These are phyloP conservation scores for Drosophila merina DNA, from an alignment of 2,888 invertebrate species.

Conservation along the genomic window DNA sequence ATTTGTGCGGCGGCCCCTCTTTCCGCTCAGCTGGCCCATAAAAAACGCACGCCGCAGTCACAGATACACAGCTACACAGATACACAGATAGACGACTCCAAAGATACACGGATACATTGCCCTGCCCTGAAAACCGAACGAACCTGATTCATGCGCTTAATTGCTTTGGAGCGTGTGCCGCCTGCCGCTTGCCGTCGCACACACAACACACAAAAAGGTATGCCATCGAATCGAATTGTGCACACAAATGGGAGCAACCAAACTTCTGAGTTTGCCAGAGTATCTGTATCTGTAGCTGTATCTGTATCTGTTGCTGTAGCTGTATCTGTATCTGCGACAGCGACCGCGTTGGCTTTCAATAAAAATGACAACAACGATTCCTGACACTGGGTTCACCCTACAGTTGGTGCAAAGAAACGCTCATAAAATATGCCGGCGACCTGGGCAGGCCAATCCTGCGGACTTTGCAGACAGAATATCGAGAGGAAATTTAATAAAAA, in stretches of 20 bases:
- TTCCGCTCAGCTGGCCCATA: slow-evolving; percentile 7
- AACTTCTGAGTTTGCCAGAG: slow-evolving; percentile 56
- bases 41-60: slow-evolving; percentile 46
- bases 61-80: slow-evolving; percentile 37
- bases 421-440: slow-evolving; percentile 59
- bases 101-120: slow-evolving; percentile 42
- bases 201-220: slow-evolving; percentile 60
- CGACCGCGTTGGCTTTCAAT: slow-evolving; percentile 56
- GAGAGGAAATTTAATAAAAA: slow-evolving; percentile 57
- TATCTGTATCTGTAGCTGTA: slow-evolving; percentile 24
- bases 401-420: slow-evolving; percentile 31
- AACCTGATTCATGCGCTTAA: slow-evolving; percentile 81
- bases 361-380: slow-evolving; percentile 70
- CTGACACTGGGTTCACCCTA: slow-evolving; percentile 51
- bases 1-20: slow-evolving; percentile 13
- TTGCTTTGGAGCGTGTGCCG: slow-evolving; percentile 79
- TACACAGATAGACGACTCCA: slow-evolving; percentile 26
- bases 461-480: slow-evolving; percentile 48
- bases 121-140: slow-evolving; percentile 72
- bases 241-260: slow-evolving; percentile 66
- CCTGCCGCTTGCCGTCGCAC: slow-evolving; percentile 25
- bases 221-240: slow-evolving; percentile 76
- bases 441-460: slow-evolving; percentile 52
- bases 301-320: slow-evolving; percentile 6
- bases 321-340: slow-evolving; percentile 17